phyloP scores from a whole-genome alignment of 2,888 invertebrate species.

The Deilephila elpenor region DNA sequence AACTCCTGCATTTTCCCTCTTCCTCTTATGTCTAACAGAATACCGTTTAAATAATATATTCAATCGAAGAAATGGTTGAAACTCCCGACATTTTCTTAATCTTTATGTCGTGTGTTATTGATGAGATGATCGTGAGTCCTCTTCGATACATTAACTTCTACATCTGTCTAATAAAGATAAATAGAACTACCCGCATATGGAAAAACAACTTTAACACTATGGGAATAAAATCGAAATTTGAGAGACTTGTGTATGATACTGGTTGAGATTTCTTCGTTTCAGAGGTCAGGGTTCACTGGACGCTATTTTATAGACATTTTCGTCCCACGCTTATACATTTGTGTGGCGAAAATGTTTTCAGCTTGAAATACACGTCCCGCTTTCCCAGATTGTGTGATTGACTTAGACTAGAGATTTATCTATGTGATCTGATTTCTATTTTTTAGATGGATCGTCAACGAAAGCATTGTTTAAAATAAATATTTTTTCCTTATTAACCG shows the following conservation, averaged over 20 bases:
- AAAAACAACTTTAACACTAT: not conserved
- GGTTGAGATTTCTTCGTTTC: not conserved
- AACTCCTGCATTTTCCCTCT: not conserved
- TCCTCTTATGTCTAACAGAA: not conserved
- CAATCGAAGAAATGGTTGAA: slow-evolving; percentile 1
- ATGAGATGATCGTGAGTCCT: slow-evolving; percentile 15
- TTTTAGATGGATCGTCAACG: not conserved
- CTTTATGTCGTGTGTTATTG: slow-evolving; percentile 18
- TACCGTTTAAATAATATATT: not conserved
- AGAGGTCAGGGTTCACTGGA: slow-evolving; percentile 27
- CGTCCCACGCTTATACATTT: slow-evolving; percentile 34
- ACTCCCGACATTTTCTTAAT: slow-evolving; percentile 16
- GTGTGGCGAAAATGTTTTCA: slow-evolving; percentile 27
- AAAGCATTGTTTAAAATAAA: no score
- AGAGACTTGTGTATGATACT: not conserved
- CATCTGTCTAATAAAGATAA: slow-evolving; percentile 32
- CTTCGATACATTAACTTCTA: slow-evolving; percentile 26
- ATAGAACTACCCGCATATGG: not conserved
- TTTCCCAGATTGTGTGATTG: slow-evolving; percentile 14
- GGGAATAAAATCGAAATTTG: slow-evolving; percentile 3
- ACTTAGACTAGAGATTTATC: not conserved
- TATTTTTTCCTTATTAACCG: no score
- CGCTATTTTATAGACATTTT: slow-evolving; percentile 34
- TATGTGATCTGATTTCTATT: not conserved
- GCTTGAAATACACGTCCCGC: slow-evolving; percentile 17